These are phyloP conservation scores for Gnathonemus longibarbis DNA, from an alignment of 2,113 vertebrate genomes.

Conservation along the genomic window DNA sequence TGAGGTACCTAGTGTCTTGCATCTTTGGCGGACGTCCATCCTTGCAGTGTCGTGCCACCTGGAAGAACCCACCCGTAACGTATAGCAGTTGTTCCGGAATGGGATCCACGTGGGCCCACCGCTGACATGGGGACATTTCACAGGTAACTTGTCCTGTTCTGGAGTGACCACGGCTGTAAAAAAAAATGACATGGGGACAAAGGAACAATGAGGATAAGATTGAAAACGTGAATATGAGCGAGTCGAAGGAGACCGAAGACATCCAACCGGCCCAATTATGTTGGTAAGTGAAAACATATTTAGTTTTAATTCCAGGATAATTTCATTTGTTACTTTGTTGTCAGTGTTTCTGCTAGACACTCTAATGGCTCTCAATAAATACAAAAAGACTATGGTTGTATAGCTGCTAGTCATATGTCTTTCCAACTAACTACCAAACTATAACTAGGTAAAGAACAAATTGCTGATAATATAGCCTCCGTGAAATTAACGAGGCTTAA, in stretches of 20 bases:
- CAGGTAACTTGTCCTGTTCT: conserved; percentile 43
- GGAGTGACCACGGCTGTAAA: conserved; percentile 59
- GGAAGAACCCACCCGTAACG: conserved; percentile 67
- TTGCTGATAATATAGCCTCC: neutral
- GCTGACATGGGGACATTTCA: conserved; percentile 77
- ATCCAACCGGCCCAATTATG: neutral
- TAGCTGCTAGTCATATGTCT: neutral
- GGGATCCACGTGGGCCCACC: conserved; percentile 85
- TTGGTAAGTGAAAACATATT: neutral
- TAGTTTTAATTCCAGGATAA: neutral
- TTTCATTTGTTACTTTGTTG: neutral
- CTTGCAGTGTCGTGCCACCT: conserved; percentile 56
- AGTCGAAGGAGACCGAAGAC: neutral
- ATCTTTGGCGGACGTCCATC: conserved; percentile 56
- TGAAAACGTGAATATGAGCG: neutral
- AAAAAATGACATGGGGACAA: neutral
- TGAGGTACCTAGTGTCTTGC: conserved; percentile 66
- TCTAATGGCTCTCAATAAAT: neutral
- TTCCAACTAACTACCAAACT: neutral
- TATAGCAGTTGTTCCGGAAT: conserved; percentile 83
- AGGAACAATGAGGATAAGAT: neutral
- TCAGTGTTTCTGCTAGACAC: neutral
- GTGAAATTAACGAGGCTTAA: neutral
- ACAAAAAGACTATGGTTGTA: neutral
- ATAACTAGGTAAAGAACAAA: neutral